Percentiles rank a stretch among this genome's conserved stretches.
These are phyloP conservation scores for Oryctolagus cuniculus DNA, from an alignment of 2,113 vertebrate species.

Conservation along the genomic window DNA sequence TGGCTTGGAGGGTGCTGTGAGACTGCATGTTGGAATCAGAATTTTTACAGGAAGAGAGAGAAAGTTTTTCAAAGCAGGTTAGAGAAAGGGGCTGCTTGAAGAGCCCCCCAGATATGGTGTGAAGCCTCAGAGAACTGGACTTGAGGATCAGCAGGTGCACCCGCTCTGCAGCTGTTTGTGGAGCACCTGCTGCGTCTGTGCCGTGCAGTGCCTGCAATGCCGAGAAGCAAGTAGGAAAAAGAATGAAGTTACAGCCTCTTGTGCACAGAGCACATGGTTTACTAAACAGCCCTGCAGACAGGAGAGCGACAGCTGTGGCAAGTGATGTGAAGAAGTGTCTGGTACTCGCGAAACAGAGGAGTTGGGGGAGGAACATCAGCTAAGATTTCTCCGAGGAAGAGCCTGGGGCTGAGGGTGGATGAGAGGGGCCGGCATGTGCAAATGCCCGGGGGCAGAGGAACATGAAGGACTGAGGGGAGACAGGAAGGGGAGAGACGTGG, in stretches of 20 bases:
- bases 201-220: not conserved
- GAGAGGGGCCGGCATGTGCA: not conserved
- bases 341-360: not conserved
- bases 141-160: not conserved
- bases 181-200: not conserved
- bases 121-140: not conserved
- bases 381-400: not conserved
- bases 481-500: no score
- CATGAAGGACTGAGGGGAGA: not conserved
- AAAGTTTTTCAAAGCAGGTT: not conserved
- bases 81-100: no score
- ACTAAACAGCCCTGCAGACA: not conserved
- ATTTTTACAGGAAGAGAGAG: not conserved
- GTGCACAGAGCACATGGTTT: not conserved
- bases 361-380: not conserved
- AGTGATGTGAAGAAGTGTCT: not conserved
- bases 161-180: not conserved
- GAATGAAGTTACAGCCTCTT: not conserved
- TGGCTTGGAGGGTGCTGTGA: not conserved
- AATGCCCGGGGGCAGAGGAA: not conserved
- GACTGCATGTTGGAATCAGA: not conserved
- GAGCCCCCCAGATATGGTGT: accelerated
- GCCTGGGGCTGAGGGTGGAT: not conserved
- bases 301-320: not conserved
- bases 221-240: not conserved